A percentile compares a stretch with the other conserved stretches of the same genome.
These are phyloP conservation scores for Esperia sulphurella DNA, from an alignment of 2,888 invertebrate species.

Conservation along the genomic window DNA sequence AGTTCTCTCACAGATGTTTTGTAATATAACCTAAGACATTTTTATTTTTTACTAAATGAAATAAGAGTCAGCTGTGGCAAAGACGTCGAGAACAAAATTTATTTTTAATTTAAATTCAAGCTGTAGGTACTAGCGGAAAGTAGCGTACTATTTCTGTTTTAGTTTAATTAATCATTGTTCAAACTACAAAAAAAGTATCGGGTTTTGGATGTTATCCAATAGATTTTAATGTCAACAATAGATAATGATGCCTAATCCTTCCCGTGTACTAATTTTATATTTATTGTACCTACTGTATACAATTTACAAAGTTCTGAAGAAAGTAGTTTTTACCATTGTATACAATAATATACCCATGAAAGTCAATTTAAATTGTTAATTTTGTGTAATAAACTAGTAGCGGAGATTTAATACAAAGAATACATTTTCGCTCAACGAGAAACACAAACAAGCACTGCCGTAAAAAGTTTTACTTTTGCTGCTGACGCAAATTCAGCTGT, in stretches of 20 bases:
- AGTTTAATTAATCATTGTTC: constrained; percentile 9
- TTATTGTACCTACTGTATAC: neutral
- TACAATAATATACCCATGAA: neutral
- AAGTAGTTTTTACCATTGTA: too few species aligned
- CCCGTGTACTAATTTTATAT: too few species aligned
- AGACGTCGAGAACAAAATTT: neutral
- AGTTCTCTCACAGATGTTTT: too few species aligned
- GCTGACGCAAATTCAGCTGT: constrained; percentile 28
- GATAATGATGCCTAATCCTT: too few species aligned
- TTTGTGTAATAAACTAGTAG: constrained; percentile 10
- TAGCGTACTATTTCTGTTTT: neutral
- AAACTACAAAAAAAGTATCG: constrained; percentile 2
- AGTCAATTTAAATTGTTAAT: neutral
- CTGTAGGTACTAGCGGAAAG: neutral
- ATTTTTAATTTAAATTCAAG: neutral
- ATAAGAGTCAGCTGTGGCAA: neutral
- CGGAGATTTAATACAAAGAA: constrained; percentile 17
- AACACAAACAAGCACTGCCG: constrained; percentile 16
- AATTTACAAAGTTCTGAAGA: too few species aligned
- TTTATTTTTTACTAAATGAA: too few species aligned
- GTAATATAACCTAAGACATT: too few species aligned
- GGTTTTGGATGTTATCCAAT: neutral
- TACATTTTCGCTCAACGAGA: constrained; percentile 16
- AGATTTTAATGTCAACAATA: neutral
- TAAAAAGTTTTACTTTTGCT: constrained; percentile 24